Percentiles rank a stretch among this genome's conserved stretches.
These are phyloP conservation scores for Clarias batrachus DNA, from an alignment of 2,113 vertebrate genomes.

Conservation along the genomic window DNA sequence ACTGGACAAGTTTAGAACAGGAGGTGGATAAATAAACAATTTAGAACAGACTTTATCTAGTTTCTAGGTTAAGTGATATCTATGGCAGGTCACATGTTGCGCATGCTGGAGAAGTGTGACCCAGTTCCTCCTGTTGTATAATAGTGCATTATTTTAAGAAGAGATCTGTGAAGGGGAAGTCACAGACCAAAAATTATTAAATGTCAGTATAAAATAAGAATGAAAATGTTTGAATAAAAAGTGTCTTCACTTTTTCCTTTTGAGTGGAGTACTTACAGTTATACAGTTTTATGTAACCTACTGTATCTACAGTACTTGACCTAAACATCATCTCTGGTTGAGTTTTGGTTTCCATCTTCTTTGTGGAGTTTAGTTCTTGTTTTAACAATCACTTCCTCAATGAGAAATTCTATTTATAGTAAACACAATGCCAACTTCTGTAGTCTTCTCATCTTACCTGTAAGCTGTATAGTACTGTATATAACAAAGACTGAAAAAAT, in stretches of 20 bases:
- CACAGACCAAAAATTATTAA: not conserved
- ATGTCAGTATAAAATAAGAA: not conserved
- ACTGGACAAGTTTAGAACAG: constrained; percentile 55
- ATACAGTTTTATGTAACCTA: not conserved
- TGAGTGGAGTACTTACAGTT: not conserved
- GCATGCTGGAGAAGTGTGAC: not conserved
- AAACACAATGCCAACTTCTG: not conserved
- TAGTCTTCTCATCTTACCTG: not conserved
- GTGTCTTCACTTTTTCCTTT: not conserved
- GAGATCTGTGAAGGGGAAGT: too few relatives aligned
- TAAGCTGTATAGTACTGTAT: not conserved
- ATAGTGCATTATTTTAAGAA: not conserved
- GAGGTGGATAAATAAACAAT: not conserved
- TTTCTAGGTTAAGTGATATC: not conserved
- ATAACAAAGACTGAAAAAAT: constrained; percentile 7
- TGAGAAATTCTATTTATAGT: not conserved
- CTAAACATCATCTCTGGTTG: not conserved
- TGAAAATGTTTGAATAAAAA: not conserved
- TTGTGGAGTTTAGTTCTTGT: constrained; percentile 12
- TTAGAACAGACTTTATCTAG: not conserved
- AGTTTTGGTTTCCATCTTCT: constrained; percentile 6
- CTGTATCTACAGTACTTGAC: not conserved
- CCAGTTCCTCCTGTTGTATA: not conserved
- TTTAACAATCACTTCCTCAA: constrained; percentile 19
- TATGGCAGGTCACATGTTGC: not conserved